phyloP scores from a whole-genome alignment of 1,140 invertebrate species.

The Capitella teleta region DNA sequence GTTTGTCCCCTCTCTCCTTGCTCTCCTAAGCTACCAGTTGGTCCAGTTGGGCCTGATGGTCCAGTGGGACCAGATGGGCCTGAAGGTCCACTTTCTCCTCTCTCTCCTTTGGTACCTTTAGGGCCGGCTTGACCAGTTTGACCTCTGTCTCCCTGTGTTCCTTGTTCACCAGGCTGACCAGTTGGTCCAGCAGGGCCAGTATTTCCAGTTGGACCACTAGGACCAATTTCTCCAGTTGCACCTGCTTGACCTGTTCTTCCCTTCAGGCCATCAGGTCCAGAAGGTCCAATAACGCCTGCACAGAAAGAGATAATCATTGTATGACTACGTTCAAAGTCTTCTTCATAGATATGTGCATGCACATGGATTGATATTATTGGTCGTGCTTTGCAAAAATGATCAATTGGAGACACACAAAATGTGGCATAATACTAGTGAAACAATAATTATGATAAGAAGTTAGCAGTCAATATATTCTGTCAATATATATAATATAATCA shows the following conservation, averaged over 20 bases:
- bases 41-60: background rate
- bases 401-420: no score
- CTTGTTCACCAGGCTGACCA: constrained; percentile 8
- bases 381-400: no score
- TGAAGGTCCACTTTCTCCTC: background rate
- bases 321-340: background rate
- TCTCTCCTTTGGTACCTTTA: background rate
- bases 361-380: no score
- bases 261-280: constrained; percentile 3
- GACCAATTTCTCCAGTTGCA: constrained; percentile 6
- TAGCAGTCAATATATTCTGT: no score
- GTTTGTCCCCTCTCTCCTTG: background rate
- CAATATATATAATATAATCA: no score
- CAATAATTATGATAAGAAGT: background rate
- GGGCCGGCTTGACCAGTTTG: background rate
- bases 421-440: background rate
- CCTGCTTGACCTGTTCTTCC: constrained; percentile 5
- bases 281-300: constrained; percentile 1
- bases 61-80: constrained; percentile 1
- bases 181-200: constrained; percentile 1
- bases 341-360: no score
- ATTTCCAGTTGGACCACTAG: background rate
- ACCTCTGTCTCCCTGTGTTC: background rate
- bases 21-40: background rate
- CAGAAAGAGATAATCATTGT: background rate